Conservation (phyloP, 2,888 invertebrate species). For the Macaria notata region DNA sequence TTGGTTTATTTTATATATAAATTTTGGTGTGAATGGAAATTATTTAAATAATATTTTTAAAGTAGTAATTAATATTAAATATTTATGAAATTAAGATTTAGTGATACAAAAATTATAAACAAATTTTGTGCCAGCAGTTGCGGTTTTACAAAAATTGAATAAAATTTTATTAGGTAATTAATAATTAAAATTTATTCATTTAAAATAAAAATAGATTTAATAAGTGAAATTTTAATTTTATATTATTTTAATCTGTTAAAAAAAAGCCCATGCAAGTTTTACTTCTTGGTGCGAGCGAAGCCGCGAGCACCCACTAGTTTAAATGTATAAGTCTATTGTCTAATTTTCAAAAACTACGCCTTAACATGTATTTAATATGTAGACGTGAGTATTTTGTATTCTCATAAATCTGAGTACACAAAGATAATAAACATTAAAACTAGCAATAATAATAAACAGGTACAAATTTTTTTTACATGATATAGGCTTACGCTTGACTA, state of each 20-base stretch:
- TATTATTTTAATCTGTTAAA: constrained; percentile 51
- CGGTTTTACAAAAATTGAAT: constrained; percentile 85
- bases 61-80: constrained; percentile 77
- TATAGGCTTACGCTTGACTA: too few species aligned
- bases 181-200: constrained; percentile 49
- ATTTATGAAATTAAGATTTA: constrained; percentile 84
- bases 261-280: too few species aligned
- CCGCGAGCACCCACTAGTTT: too few species aligned
- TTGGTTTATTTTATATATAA: constrained; percentile 81
- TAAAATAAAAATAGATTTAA: constrained; percentile 69
- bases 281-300: too few species aligned
- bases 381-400: too few species aligned
- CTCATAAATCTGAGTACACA: too few species aligned
- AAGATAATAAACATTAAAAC: too few species aligned
- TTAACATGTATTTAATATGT: too few species aligned
- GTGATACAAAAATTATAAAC: constrained; percentile 81
- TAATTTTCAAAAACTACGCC: too few species aligned
- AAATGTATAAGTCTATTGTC: too few species aligned
- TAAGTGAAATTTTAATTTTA: constrained; percentile 83
- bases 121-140: constrained; percentile 87
- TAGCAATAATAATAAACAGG: too few species aligned
- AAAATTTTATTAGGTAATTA: constrained; percentile 77
- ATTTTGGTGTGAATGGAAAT: constrained; percentile 66
- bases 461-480: too few species aligned
- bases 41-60: constrained; percentile 66